Evolutionary conservation across 2,888 invertebrate species (phyloP), one percentile per base, ranked within the genome.

Genomic region (Anarsia innoxiella): DNA sequence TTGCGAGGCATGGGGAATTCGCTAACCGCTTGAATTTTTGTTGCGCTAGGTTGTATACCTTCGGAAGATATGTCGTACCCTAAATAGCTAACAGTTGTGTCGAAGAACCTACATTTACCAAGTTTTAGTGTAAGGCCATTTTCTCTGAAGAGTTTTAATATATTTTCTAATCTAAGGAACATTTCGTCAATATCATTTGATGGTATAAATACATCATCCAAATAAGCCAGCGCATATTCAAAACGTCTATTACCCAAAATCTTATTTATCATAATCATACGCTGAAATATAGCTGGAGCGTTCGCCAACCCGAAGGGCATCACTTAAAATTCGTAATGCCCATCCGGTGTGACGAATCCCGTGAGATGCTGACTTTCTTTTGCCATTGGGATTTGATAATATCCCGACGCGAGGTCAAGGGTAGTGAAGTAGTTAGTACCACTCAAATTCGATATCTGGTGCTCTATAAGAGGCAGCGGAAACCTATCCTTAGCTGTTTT

Each of bases 351-450:
- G 0, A 56, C 46, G 32, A 56, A 55, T 1, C 40, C 43, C 1
- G 53, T 57, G 48, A 15, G 15, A 15, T 30, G 16, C 6, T 30
- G 14, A 15, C 15, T 5, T 2, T 30, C 15, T 30, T 30, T 42
- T 8, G 51, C 37, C 5, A 67, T 36, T 3, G 45, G 44, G 0
- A 67, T 56, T 35, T 67, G 64, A 23, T 64, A 62, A 40, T 60
- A 63, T 0, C 59, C 59, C 27, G 56, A 59, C 4, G 48, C 46
- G 2, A 66, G 25, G 33, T 57, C 56, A 3, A 60, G 39, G 5
- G 54, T 50, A 2, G 44, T 58, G 29, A 59, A 30, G 14, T 13
- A 15, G n/a, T 30, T 30, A 2, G 14, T 14, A 1, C 30, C 30
- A n/a, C 15, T 10, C 11, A 30, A 15, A n/a, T 10, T 30, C 2